Percentiles rank a stretch among this genome's conserved stretches.
These are phyloP conservation scores for Paralinhomoeus sp. DNA, from an alignment of 2,888 invertebrate species.

Conservation along the genomic window DNA sequence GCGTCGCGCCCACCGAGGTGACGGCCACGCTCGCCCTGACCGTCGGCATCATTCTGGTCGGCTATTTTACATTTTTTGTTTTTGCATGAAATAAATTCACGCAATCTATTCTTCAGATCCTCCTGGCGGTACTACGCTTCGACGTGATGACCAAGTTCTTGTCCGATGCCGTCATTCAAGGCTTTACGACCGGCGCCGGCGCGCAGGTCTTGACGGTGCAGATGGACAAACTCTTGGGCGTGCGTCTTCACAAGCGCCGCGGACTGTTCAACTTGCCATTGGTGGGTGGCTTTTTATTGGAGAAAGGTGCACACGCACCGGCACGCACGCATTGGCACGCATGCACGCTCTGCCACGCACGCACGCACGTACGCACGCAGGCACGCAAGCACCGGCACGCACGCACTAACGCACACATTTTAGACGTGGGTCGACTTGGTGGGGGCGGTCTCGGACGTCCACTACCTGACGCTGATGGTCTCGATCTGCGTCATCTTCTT, in stretches of 20 bases:
- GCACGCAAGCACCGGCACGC: too few species aligned
- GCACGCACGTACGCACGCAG: too few species aligned
- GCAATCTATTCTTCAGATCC: too few species aligned
- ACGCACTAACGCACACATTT: not conserved
- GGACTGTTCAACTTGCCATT: conserved; percentile 27
- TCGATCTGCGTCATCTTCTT: conserved; percentile 24
- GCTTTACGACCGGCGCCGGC: conserved; percentile 33
- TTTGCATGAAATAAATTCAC: too few species aligned
- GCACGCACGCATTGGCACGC: too few species aligned
- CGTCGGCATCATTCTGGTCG: too few species aligned
- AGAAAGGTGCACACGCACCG: too few species aligned
- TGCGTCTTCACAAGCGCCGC: conserved; percentile 23
- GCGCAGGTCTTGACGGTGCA: conserved; percentile 33
- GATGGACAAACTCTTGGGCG: conserved; percentile 29
- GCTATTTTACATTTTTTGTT: too few species aligned
- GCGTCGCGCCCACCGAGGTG: too few species aligned
- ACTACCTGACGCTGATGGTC: conserved; percentile 37
- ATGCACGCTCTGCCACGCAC: too few species aligned
- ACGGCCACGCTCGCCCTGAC: too few species aligned
- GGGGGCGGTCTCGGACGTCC: not conserved
- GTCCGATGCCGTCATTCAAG: conserved; percentile 29
- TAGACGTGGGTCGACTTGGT: not conserved
- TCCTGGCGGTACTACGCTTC: conserved; percentile 47
- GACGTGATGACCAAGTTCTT: conserved; percentile 26
- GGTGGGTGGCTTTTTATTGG: too few species aligned